These are phyloP conservation scores for Drosophila nikananu DNA, from an alignment of 1,140 invertebrate species.

Conservation along the genomic window DNA sequence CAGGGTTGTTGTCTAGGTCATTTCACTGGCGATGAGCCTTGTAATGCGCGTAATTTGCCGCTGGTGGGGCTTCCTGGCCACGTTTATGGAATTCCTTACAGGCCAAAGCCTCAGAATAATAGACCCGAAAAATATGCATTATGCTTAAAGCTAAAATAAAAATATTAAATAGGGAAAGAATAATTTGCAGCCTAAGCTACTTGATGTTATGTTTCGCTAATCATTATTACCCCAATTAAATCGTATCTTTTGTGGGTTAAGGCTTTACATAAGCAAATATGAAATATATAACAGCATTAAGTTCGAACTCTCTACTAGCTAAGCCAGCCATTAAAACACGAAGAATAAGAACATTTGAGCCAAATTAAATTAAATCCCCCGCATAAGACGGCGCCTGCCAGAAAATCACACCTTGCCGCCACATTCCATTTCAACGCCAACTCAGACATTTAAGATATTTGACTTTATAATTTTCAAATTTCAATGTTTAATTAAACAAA, in stretches of 20 bases:
- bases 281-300: neutral
- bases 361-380: conserved; percentile 4
- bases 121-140: neutral
- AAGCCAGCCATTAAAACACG: too few species aligned
- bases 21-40: conserved; percentile 61
- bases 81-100: conserved; percentile 38
- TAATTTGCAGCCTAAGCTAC: neutral
- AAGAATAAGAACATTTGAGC: neutral
- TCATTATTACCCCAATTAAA: neutral
- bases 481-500: conserved; percentile 67
- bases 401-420: conserved; percentile 22
- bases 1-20: conserved; percentile 61
- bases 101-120: neutral
- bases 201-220: neutral
- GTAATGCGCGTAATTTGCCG: conserved; percentile 71
- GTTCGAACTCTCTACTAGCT: neutral
- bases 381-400: neutral
- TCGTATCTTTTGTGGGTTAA: neutral
- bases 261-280: too few species aligned
- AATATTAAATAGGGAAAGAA: neutral
- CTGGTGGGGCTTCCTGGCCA: conserved; percentile 17
- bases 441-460: conserved; percentile 49
- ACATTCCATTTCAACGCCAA: conserved; percentile 28
- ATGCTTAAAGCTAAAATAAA: neutral
- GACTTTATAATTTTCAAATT: conserved; percentile 62